Evolutionary conservation across 92 coral and sea anemone species (phyloP).

Genomic region (Isaurus tuberculatus): DNA sequence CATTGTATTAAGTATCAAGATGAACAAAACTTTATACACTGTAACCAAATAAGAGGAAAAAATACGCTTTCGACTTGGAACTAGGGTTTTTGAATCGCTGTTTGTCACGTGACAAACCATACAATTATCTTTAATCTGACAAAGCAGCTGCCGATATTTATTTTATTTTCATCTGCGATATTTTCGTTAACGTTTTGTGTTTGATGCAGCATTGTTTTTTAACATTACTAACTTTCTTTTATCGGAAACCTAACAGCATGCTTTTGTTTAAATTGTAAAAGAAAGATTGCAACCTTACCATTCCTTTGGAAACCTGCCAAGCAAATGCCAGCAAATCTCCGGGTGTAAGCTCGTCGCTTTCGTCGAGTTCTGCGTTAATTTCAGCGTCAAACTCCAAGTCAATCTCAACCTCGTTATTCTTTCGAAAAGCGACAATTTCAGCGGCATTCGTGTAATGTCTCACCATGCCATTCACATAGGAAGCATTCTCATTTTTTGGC

Average conservation of each 20-base stretch:
- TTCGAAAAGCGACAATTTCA: constrained; percentile 14
- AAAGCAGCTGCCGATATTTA: too few relatives aligned
- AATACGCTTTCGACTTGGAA: too few relatives aligned
- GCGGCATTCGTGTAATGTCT: constrained; percentile 24
- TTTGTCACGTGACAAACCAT: too few relatives aligned
- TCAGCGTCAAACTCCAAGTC: neutral
- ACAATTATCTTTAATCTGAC: too few relatives aligned
- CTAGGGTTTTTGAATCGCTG: too few relatives aligned
- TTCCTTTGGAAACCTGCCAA: constrained; percentile 86
- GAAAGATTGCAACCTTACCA: constrained; percentile 61
- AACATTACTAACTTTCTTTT: neutral
- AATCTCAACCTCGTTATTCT: constrained; percentile 7
- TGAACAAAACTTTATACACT: too few relatives aligned
- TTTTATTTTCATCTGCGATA: too few relatives aligned
- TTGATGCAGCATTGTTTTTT: neutral
- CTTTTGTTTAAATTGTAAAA: neutral
- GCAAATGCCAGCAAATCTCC: constrained; percentile 91
- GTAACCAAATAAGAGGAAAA: too few relatives aligned
- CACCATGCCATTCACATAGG: neutral
- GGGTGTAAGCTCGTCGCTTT: constrained; percentile 52
- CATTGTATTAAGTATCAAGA: too few relatives aligned
- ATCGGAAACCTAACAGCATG: neutral
- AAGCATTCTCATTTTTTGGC: neutral
- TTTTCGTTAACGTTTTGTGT: too few relatives aligned
- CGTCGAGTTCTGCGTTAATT: constrained; percentile 9